Conservation (phyloP, 2,888 invertebrate genomes). For the Cephus rjabovi region DNA sequence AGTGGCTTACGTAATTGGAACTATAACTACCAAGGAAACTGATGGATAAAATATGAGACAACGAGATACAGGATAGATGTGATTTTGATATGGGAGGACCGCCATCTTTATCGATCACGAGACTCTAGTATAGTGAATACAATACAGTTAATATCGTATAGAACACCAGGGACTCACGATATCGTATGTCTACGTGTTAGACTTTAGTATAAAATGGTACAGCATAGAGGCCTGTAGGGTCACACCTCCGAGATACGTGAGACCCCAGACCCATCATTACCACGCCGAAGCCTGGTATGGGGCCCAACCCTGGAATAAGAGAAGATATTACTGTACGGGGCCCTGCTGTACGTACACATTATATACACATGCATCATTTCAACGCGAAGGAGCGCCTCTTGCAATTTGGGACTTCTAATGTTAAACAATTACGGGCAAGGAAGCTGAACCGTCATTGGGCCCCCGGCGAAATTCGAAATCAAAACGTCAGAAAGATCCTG, state of each 20-base stretch:
- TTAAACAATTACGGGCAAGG: neutral
- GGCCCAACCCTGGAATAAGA: conserved; percentile 12
- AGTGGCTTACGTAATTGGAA: neutral
- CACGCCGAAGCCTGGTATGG: conserved; percentile 17
- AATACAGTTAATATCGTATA: neutral
- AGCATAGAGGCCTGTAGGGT: conserved; percentile 34
- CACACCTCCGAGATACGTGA: conserved; percentile 40
- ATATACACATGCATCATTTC: neutral
- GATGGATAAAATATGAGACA: neutral
- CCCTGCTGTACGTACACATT: neutral
- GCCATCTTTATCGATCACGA: neutral
- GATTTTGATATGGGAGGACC: neutral
- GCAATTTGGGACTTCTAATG: conserved; percentile 5
- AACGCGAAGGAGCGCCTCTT: neutral
- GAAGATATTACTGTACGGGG: neutral
- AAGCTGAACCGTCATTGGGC: neutral
- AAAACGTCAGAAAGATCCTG: neutral
- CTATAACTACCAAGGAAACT: neutral
- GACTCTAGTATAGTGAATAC: neutral
- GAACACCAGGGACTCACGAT: neutral
- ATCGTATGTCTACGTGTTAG: conserved; percentile 1
- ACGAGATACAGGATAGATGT: neutral
- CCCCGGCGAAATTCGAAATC: neutral
- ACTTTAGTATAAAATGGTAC: conserved; percentile 25
- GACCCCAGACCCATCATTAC: conserved; percentile 42